Evolutionary conservation across 1,140 invertebrate species (phyloP).

Genomic region (Drosophila pallidifrons): DNA sequence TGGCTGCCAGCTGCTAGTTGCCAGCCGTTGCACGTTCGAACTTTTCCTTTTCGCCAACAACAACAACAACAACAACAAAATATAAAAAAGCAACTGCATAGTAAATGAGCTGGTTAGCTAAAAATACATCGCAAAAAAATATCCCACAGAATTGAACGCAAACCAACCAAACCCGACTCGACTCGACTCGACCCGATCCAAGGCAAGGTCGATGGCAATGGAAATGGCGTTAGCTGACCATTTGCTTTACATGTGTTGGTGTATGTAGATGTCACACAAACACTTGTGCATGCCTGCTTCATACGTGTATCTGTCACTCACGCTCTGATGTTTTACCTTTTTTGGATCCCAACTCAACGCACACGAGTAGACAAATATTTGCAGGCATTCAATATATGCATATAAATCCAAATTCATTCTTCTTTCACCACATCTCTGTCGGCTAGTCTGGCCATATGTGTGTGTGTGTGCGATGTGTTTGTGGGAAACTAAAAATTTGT

Average conservation of each 20-base stretch:
- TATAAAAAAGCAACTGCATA: conserved; percentile 42
- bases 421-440: background rate
- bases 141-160: conserved; percentile 15
- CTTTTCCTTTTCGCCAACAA: conserved; percentile 52
- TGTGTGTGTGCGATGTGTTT: conserved; percentile 4
- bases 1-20: conserved; percentile 36
- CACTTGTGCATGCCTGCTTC: background rate
- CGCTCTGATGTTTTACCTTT: conserved; percentile 27
- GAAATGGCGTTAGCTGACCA: conserved; percentile 29
- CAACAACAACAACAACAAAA: conserved; percentile 5
- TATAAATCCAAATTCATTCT: conserved; percentile 40
- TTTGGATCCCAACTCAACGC: background rate
- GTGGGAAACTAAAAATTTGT: conserved; percentile 19
- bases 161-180: background rate
- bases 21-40: conserved; percentile 55
- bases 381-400: conserved; percentile 21
- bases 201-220: conserved; percentile 30
- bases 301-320: conserved; percentile 10
- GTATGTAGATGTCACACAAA: background rate
- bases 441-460: background rate
- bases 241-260: conserved; percentile 3
- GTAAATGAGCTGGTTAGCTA: conserved; percentile 66
- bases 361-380: conserved; percentile 26
- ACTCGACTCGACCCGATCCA: conserved; percentile 5
- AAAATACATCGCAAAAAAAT: conserved; percentile 49